Percentiles rank a stretch among this genome's conserved stretches.
Conservation (phyloP, 2,888 invertebrate species). For the Polymixis lichenea region DNA sequence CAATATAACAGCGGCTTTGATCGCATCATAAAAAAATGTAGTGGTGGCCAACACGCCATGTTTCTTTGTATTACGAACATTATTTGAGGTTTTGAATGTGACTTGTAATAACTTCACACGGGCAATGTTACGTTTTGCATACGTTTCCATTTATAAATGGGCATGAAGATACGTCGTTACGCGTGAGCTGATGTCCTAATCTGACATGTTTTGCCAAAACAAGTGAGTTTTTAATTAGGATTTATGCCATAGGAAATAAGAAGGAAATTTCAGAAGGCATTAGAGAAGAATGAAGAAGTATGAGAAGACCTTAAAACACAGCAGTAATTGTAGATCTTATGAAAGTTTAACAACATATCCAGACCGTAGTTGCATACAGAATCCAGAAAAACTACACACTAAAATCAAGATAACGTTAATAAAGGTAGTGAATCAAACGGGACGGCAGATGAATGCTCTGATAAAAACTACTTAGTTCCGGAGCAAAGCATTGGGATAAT, state of each 20-base stretch:
- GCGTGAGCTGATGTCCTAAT: conserved; percentile 7
- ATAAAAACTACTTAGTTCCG: conserved; percentile 12
- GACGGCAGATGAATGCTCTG: conserved; percentile 19
- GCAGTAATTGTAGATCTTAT: neutral
- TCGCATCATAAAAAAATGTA: conserved; percentile 54
- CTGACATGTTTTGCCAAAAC: neutral
- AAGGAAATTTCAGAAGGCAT: neutral
- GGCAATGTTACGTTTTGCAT: conserved; percentile 39
- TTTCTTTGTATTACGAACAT: conserved; percentile 57
- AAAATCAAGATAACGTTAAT: conserved; percentile 10
- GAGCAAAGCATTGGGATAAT: conserved; percentile 3
- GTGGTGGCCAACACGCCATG: conserved; percentile 65
- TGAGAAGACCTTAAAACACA: neutral
- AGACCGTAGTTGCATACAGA: neutral
- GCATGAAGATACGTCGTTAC: conserved; percentile 4
- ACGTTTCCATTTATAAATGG: conserved; percentile 14
- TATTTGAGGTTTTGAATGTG: conserved; percentile 63
- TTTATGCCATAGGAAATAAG: neutral
- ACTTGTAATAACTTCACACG: conserved; percentile 52
- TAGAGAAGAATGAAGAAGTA: neutral
- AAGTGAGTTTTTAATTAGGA: neutral
- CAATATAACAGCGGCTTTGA: conserved; percentile 33
- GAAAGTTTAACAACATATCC: neutral
- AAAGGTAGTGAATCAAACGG: conserved; percentile 15
- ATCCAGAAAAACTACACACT: neutral